Evolutionary conservation across 2,888 invertebrate genomes (phyloP), one percentile per base, ranked within the genome.

Genomic region (Protula sp.): DNA sequence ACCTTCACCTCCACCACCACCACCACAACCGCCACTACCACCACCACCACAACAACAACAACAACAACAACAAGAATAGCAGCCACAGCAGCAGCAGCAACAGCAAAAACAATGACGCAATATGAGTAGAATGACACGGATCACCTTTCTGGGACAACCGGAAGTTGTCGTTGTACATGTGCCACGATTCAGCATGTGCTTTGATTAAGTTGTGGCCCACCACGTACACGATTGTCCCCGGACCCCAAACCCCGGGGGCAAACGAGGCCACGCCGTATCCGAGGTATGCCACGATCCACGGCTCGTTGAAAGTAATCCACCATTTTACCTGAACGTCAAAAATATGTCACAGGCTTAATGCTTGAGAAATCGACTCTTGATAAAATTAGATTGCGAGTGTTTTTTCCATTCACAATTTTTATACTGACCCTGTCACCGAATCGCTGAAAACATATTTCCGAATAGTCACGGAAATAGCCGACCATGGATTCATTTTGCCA

Each of bases 261-360:
- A 60, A 53, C 3, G 31, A 31, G 9, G 59, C 66, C 5, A 50
- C 54, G 14, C 67, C 67, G 53, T 68, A 66, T 0, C 67, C 68
- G 3, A 62, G 52, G 57, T 53, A 61, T 2, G 62, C 38, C 19
- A 62, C 50, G 19, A 68, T 61, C 26, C 24, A 84, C 5, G 89
- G 89, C 73, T 90, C 90, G 74, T 89, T 90, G 67, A 90, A 85
- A 0, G 89, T 90, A 14, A 88, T 85, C 89, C 89, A 90, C 54
- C 82, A 82, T 73, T 87, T 70, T 27, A 74, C 69, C 69, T 69
- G 60, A 14, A 24, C 5, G 24, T 14, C 38, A 38, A n/a, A n/a
- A n/a, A n/a, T n/a, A n/a, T n/a, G n/a, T n/a, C n/a, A n/a, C n/a
- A n/a, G n/a, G n/a, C n/a, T n/a, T n/a, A n/a, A n/a, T n/a, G n/a